Evolutionary conservation across 2,113 vertebrate genomes (phyloP), one percentile per base, ranked within the genome.

Genomic region (Mionectes macconnelli): DNA sequence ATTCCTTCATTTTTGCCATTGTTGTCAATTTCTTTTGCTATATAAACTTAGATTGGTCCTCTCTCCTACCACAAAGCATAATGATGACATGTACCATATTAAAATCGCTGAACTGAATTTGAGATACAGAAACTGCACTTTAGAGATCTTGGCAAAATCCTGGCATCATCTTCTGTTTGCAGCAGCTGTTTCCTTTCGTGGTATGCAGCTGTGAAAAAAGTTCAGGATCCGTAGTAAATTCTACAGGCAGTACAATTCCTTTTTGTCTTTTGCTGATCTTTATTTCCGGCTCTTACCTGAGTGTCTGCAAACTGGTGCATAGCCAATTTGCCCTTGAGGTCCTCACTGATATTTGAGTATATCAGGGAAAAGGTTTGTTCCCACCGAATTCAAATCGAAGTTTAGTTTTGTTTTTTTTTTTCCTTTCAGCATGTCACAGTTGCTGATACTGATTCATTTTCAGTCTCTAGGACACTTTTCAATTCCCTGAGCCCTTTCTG

Each of bases 251-350:
- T 87, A 93, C 93, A 94, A 74, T 90, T 70, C 89, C 73, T 87
- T 95, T 90, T 89, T 96, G 94, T 94, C 73, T 97, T 90, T 78
- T 90, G 56, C 80, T 92, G 89, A 90, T 93, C 79, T 94, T 92
- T 94, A 59, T 93, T 97, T 97, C 86, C 1, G 10, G 84, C 89
- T 84, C 44, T 75, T 93, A 95, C 94, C 86, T 97, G 91, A 78
- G 42, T 72, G 60, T 84, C 83, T 93, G 60, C 60, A 84, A 87
- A 79, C 52, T 92, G 83, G 35, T 87, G 81, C 4, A 3, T 42
- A 93, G 91, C 86, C 83, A 95, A 81, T 90, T 95, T 89, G 76
- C 95, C 95, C 86, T 97, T 89, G 91, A 93, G 91, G 76, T 93
- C 52, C 86, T 93, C 42, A 12, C 56, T 93, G 86, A 74, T 92